A percentile compares a stretch with the other conserved stretches of the same genome.
Evolutionary conservation across 2,797 vertebrate species (phyloP).

Genomic region (Cottoperca gobio): DNA sequence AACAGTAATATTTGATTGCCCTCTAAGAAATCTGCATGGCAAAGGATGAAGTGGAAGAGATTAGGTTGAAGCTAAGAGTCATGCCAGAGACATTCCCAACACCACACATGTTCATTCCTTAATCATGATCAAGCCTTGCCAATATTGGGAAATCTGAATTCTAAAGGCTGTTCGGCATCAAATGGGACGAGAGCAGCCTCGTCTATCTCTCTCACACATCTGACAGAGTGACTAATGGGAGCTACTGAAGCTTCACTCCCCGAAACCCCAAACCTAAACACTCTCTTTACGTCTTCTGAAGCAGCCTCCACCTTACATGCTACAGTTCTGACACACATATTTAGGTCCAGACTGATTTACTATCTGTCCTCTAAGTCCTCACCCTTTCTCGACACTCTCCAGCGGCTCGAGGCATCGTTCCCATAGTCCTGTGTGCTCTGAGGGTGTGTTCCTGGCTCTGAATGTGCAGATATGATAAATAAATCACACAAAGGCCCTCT

Average conservation of each 20-base stretch:
- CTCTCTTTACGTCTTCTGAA: constrained; percentile 22
- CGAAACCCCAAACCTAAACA: constrained; percentile 53
- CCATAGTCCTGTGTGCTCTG: constrained; percentile 55
- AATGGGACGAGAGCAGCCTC: constrained; percentile 40
- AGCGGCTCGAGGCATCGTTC: constrained; percentile 44
- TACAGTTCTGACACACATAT: constrained; percentile 45
- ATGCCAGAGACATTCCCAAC: constrained; percentile 59
- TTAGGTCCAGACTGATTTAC: constrained; percentile 56
- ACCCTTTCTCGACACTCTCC: constrained; percentile 44
- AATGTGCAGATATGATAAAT: constrained; percentile 76
- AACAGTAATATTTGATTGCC: constrained; percentile 54
- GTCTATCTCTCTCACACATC: constrained; percentile 51
- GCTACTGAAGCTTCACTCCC: constrained; percentile 46
- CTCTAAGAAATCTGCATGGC: constrained; percentile 54
- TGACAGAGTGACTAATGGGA: constrained; percentile 69
- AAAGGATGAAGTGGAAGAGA: constrained; percentile 63
- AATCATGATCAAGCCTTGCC: constrained; percentile 77
- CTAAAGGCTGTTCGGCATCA: constrained; percentile 61
- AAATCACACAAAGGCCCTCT: constrained; percentile 71
- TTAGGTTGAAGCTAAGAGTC: constrained; percentile 47
- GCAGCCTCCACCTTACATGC: constrained; percentile 16
- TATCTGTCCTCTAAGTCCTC: constrained; percentile 42
- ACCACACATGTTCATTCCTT: constrained; percentile 76
- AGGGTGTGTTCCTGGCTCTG: constrained; percentile 71
- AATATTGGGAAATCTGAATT: constrained; percentile 70